Base-by-base conservation (phyloP, 2,113 vertebrate species). In the Mungos mungo region DNA sequence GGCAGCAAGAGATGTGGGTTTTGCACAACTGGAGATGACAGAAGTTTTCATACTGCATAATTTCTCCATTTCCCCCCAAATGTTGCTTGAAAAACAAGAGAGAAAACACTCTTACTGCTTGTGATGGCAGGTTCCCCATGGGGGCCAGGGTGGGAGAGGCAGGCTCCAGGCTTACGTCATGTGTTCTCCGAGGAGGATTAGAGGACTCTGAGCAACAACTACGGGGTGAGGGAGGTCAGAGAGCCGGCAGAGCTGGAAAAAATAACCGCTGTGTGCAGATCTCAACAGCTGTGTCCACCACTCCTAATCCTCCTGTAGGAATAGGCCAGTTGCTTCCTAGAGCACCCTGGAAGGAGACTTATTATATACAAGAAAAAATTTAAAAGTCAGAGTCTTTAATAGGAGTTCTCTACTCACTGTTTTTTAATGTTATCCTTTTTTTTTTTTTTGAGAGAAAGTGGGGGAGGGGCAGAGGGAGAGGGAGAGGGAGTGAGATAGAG, bases 271-370 rank as follows among this genome's bases (percentile, higher is more conserved):
- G 13, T 92, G 25, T 82, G 91, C 90, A 97, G 92, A 54, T 87
- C 69, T 84, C 54, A 81, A 92, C 96, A 96, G 85, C 90, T 94
- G 97, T 97, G 93, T 97, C 90, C 57, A 96, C 93, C 66, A 97
- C 27, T 25, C 18, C 84, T 96, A 97, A 97, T 98, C 92, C 93
- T 94, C 69, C 95, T 60, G 68, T 29, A 80, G 63, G 77, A 83
- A 88, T 27, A 74, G 89, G 52, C 83, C 92, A 84, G 68, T 95
- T 96, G 77, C 85, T 97, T 93, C 80, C 86, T 25, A 76, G 77
- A 93, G 23, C 29, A 65, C n/a, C 57, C 41, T 93, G 65, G 65
- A 95, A 95, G 6, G 84, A 66, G 25, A 33, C 5, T 79, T 82
- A 63, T 12, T 96, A 68, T 3, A 81, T 3, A 76, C 2, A 94